Evolutionary conservation across 2,113 vertebrate species (phyloP), one percentile per base, ranked within the genome.

Genomic region (Mastomys coucha): DNA sequence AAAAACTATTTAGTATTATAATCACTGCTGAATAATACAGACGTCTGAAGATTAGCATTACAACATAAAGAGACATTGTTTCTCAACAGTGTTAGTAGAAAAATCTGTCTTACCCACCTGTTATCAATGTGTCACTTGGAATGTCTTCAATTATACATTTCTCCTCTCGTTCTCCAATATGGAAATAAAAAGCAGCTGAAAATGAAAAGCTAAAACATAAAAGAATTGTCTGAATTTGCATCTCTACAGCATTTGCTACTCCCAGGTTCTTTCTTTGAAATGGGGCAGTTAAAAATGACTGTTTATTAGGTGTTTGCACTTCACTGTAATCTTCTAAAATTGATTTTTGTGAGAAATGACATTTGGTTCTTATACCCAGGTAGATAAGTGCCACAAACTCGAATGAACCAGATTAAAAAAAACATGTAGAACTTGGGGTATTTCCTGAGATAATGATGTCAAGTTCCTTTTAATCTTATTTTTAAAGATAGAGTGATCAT

Each of bases 161-260:
- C n/a, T 99, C 99, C 97, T 99, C 99, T 98, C 98, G 98, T 95
- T 99, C 99, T 33, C 98, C 99, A 0, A 97, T 97, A 45, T 99
- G 99, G 98, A 99, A 99, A 97, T 99, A 99, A 98, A 99, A 99
- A 49, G 99, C 99, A 0, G 97, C 60, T 36, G 99, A 98, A 95
- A 98, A 89, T 78, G 98, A 97, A 96, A 99, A 96, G 95, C 93
- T 97, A 0, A 97, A 97, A 73, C 82, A 96, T 39, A 98, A 97
- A 97, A 99, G 96, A 97, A 98, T 96, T 60, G 98, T 95, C 36
- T 97, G 80, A 56, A 98, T 84, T 84, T 87, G 97, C 91, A 82
- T 97, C 69, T 97, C 72, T 75, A 39, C 19, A 75, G 69, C 91
- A 96, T 92, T 75, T 97, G 98, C 98, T 31, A 3, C 75, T 87